Evolutionary conservation across 2,797 vertebrate species (phyloP), one percentile per base, ranked within the genome.

Genomic region (Danio aesculapii): DNA sequence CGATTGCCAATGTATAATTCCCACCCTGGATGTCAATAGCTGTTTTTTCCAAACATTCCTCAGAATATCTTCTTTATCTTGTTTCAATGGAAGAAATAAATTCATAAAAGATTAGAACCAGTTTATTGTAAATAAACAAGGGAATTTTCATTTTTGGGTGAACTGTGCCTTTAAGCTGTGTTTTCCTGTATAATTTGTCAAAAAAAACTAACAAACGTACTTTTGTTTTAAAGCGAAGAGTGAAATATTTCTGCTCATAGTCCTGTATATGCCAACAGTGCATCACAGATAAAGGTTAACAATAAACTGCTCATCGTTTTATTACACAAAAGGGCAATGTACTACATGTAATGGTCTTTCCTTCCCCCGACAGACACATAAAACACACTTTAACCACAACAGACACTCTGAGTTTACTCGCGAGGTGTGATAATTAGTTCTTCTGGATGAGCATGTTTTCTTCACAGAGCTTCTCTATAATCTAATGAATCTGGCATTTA

Each of bases 241-340:
- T 44, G 11, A 50, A 49, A 17, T 41, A 59, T 61, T 21, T 62
- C 44, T 62, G 17, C 19, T 39, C 21, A 6, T n/a, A 52, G 63
- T 6, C 14, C 10, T 46, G 16, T 4, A 43, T 52, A 19, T 8
- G 44, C 16, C n/a, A 55, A 4, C 8, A 43, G 75, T 57, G 41
- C 50, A 21, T 43, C 30, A 73, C 30, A 70, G 46, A 76, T 58
- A 67, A 55, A 84, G 79, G 9, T 58, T 53, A 58, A 74, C 59
- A 52, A 63, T 49, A 77, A 70, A 19, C 43, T 58, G 11, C 6
- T 66, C 3, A 62, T 59, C 2, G 52, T 75, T 83, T 85, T 85
- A 83, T 83, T 72, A 72, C 70, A 66, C 43, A 16, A 70, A 69
- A 75, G 79, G 71, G 44, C 75, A 61, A 70, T 78, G 68, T 79